Evolutionary conservation across 2,888 invertebrate species (phyloP).

Genomic region (Agrotis segetum): DNA sequence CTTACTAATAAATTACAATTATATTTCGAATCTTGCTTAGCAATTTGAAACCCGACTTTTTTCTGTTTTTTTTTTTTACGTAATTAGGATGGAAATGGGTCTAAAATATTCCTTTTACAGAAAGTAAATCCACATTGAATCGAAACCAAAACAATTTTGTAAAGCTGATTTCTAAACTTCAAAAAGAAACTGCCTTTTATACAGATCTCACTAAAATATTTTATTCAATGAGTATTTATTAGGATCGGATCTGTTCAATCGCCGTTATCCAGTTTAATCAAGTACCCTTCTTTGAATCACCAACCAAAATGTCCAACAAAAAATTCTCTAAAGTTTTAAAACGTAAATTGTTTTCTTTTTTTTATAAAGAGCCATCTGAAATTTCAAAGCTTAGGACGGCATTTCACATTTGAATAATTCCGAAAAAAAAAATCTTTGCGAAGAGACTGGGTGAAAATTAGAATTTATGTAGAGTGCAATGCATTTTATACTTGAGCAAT

Average conservation of each 20-base stretch:
- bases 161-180: neutral
- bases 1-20: neutral
- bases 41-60: neutral
- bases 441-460: constrained; percentile 6
- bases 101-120: neutral
- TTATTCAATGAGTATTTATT: constrained; percentile 18
- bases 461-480: constrained; percentile 21
- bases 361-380: constrained; percentile 1
- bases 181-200: constrained; percentile 18
- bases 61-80: neutral
- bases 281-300: constrained; percentile 25
- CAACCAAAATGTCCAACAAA: constrained; percentile 12
- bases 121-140: neutral
- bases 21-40: neutral
- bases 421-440: constrained; percentile 11
- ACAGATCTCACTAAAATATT: constrained; percentile 25
- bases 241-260: constrained; percentile 33
- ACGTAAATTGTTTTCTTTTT: constrained; percentile 29
- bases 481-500: constrained; percentile 28
- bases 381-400: constrained; percentile 25
- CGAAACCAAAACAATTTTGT: neutral
- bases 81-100: too few relatives aligned
- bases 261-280: constrained; percentile 41
- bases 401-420: constrained; percentile 22
- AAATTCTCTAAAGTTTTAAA: constrained; percentile 31